phyloP scores from a whole-genome alignment of 2,797 vertebrate species.

The Darevskia mixta region DNA sequence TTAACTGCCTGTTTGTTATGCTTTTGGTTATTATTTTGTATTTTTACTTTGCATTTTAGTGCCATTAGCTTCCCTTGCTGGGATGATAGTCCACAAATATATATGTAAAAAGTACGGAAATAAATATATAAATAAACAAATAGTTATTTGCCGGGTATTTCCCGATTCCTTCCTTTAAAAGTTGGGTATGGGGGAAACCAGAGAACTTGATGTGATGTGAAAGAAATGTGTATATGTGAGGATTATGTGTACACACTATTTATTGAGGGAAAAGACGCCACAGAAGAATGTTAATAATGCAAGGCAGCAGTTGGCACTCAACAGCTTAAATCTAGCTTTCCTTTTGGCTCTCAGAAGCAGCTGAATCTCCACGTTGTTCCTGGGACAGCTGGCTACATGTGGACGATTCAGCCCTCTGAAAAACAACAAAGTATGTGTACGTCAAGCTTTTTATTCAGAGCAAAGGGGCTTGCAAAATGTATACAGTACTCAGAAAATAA shows the following conservation, averaged over 20 bases:
- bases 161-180: conserved; percentile 17
- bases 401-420: background rate
- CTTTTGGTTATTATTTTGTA: background rate
- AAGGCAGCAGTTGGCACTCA: conserved; percentile 15
- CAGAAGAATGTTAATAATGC: conserved; percentile 45
- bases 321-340: conserved; percentile 30
- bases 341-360: conserved; percentile 18
- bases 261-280: conserved; percentile 6
- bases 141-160: background rate
- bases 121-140: too few relatives aligned
- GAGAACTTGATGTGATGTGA: background rate
- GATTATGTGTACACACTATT: background rate
- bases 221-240: background rate
- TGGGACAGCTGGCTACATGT: conserved; percentile 51
- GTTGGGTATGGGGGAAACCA: background rate
- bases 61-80: background rate
- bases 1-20: background rate
- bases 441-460: conserved; percentile 5
- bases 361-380: background rate
- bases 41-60: background rate
- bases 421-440: background rate
- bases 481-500: background rate
- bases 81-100: background rate
- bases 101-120: background rate
- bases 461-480: conserved; percentile 14